These are phyloP conservation scores for Caradrina kadenii DNA, from an alignment of 2,888 invertebrate genomes.

Conservation along the genomic window DNA sequence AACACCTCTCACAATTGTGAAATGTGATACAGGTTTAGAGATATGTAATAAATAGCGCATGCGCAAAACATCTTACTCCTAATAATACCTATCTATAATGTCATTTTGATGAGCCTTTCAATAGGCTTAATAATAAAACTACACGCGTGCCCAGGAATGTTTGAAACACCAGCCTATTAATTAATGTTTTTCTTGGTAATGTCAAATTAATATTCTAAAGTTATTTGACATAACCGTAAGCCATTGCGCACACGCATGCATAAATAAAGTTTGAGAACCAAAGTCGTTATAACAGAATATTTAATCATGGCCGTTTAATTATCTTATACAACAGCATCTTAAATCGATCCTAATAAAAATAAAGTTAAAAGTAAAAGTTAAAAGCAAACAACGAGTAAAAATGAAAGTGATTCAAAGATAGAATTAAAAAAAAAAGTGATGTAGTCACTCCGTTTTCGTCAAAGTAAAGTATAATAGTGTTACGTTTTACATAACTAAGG, in stretches of 20 bases:
- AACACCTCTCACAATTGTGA: neutral
- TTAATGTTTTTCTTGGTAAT: slow-evolving; percentile 21
- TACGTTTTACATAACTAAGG: slow-evolving; percentile 76
- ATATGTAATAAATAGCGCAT: neutral
- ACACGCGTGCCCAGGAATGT: slow-evolving; percentile 29
- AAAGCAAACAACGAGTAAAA: slow-evolving; percentile 30
- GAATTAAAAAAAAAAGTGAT: slow-evolving; percentile 52
- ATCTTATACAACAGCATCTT: slow-evolving; percentile 5
- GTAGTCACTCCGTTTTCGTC: slow-evolving; percentile 40
- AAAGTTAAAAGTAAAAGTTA: slow-evolving; percentile 38
- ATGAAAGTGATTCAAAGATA: slow-evolving; percentile 43
- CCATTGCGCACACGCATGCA: neutral
- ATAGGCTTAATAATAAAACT: neutral
- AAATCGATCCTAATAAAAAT: neutral
- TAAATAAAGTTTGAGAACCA: slow-evolving; percentile 1
- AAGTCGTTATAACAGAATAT: slow-evolving; percentile 17
- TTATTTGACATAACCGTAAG: slow-evolving; percentile 13
- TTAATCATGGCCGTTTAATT: slow-evolving; percentile 8
- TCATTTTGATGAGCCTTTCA: neutral
- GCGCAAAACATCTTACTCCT: no score
- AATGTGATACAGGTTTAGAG: neutral
- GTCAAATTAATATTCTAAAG: neutral
- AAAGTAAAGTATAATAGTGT: slow-evolving; percentile 61
- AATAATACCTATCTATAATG: neutral
- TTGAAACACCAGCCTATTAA: slow-evolving; percentile 10